These are phyloP conservation scores for Tympanoctomys barrerae DNA, from an alignment of 2,797 vertebrate species.

Conservation along the genomic window DNA sequence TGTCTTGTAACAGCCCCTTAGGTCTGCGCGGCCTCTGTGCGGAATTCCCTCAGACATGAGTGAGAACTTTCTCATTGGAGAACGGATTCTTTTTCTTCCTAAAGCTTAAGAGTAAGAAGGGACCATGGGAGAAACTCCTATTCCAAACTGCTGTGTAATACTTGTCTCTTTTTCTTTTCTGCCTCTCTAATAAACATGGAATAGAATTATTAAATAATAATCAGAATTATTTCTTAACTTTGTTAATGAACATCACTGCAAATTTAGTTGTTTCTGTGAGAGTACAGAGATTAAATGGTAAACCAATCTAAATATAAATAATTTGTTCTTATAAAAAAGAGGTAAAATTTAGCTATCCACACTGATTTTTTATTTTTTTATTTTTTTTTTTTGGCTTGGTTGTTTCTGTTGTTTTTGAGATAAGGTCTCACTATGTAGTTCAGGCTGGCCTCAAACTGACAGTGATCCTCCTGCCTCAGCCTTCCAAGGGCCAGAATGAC, in stretches of 20 bases:
- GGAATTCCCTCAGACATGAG: neutral
- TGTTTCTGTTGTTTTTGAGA: neutral
- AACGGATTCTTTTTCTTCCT: slow-evolving; percentile 9
- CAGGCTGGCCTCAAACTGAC: neutral
- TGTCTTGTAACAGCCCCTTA: neutral
- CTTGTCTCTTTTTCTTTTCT: neutral
- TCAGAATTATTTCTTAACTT: neutral
- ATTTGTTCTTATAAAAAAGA: neutral
- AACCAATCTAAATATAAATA: slow-evolving; percentile 9
- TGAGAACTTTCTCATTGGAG: neutral
- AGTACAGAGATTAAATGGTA: neutral
- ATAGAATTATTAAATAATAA: neutral
- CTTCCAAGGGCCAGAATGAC: neutral
- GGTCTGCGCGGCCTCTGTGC: neutral
- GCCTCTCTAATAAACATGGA: neutral
- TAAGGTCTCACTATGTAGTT: neutral
- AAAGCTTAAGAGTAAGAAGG: neutral
- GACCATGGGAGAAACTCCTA: neutral
- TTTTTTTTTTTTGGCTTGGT: no score
- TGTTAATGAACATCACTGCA: neutral
- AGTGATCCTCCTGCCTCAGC: neutral
- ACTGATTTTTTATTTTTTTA: neutral
- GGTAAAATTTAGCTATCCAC: neutral
- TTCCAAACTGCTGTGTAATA: slow-evolving; percentile 13
- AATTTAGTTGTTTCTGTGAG: neutral